phyloP scores from a whole-genome alignment of 2,113 vertebrate species.

The Plecturocebus donacophilus region DNA sequence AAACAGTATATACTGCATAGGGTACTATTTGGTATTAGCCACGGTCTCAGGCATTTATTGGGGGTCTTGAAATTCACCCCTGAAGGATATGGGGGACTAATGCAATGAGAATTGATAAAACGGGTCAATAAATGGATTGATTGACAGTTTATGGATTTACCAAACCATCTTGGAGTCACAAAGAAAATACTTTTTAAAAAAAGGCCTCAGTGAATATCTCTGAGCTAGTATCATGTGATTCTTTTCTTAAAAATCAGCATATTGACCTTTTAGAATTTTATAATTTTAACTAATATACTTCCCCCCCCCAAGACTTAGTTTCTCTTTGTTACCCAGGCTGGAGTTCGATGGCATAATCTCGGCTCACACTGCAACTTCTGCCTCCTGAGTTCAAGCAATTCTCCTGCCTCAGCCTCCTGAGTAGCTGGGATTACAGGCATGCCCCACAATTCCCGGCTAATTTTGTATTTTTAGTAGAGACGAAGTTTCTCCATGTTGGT shows the following conservation, averaged over 20 bases:
- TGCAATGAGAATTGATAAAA: not conserved
- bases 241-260: not conserved
- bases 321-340: no score
- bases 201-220: not conserved
- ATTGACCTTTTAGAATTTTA: not conserved
- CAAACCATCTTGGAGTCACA: not conserved
- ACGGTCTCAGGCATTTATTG: not conserved
- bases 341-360: no score
- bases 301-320: no score
- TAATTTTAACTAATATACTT: not conserved
- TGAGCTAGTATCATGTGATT: not conserved
- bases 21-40: not conserved
- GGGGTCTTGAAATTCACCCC: not conserved
- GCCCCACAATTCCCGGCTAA: fast-evolving
- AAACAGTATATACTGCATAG: not conserved
- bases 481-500: no score
- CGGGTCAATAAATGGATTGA: not conserved
- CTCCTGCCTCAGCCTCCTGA: no score
- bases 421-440: no score
- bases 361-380: no score
- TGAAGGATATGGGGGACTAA: not conserved
- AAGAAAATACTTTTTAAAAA: not conserved
- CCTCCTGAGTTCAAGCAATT: no score
- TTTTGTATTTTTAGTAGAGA: no score
- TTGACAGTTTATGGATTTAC: not conserved